A percentile compares a stretch with the other conserved stretches of the same genome.
Conservation (phyloP, 2,888 invertebrate species). For the Pseudoips prasinana region DNA sequence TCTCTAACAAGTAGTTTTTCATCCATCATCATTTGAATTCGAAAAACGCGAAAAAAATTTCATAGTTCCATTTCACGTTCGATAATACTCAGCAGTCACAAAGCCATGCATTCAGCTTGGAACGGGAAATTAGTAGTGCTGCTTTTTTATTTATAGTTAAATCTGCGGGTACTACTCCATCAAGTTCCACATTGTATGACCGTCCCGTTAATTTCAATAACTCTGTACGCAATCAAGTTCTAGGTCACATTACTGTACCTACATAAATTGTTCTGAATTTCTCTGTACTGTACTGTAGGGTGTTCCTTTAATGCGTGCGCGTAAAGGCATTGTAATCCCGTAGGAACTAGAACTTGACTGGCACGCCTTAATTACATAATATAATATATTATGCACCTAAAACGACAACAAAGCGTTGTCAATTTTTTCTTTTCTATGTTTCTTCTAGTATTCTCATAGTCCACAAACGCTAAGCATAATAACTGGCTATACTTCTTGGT, state of each 20-base stretch:
- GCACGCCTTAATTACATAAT: constrained; percentile 68
- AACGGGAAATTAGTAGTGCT: constrained; percentile 37
- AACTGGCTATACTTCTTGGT: no score
- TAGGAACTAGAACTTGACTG: constrained; percentile 50
- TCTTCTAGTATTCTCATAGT: no score
- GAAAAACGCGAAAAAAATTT: not conserved
- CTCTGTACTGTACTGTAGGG: no score
- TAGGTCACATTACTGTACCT: no score
- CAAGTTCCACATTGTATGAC: constrained; percentile 32
- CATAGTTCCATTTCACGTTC: no score
- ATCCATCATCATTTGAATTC: no score
- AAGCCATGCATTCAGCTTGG: constrained; percentile 23
- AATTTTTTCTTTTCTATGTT: no score
- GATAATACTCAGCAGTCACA: constrained; percentile 12
- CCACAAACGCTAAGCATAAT: no score
- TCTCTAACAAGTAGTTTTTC: no score
- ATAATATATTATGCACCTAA: constrained; percentile 54
- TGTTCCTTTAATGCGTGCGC: constrained; percentile 45
- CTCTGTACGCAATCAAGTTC: no score
- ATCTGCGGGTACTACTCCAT: constrained; percentile 33
- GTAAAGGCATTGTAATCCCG: constrained; percentile 43
- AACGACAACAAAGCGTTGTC: constrained; percentile 50
- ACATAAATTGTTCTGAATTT: no score
- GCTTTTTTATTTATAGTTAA: constrained; percentile 37
- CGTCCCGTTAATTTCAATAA: no score